Percentiles rank a stretch among this genome's conserved stretches.
Conservation (phyloP, 2,113 vertebrate species). For the Zapornia atra region DNA sequence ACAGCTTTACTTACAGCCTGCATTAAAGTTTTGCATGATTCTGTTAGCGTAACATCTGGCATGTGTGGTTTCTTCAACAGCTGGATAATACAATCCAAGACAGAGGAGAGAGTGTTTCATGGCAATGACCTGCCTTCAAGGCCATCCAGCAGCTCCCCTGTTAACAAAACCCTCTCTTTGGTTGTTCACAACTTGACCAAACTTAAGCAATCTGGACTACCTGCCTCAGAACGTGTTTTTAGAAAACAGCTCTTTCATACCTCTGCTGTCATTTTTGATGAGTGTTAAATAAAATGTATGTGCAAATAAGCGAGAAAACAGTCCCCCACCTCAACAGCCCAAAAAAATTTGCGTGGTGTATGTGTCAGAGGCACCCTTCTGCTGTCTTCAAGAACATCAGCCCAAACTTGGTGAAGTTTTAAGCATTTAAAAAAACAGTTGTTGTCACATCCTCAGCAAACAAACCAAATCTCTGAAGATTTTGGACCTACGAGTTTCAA, state of each 20-base stretch:
- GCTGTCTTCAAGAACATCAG: neutral
- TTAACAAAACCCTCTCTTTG: neutral
- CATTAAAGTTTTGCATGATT: neutral
- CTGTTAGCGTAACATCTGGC: neutral
- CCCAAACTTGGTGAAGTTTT: neutral
- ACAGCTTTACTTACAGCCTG: neutral
- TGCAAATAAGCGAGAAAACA: neutral
- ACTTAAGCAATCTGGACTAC: neutral
- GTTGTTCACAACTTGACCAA: neutral
- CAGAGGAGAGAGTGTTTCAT: neutral
- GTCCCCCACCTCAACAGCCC: neutral
- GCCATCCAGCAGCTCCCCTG: neutral
- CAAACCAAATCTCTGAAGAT: neutral
- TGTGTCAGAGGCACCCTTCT: neutral
- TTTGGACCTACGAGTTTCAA: neutral
- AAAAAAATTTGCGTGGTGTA: neutral
- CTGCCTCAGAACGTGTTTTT: neutral
- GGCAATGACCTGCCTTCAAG: neutral
- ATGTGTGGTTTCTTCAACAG: constrained; percentile 1
- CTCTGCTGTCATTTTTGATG: neutral
- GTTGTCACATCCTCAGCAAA: neutral
- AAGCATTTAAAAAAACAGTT: neutral
- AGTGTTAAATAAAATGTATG: neutral
- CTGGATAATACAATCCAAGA: neutral
- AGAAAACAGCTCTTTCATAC: neutral